Evolutionary conservation across 2,888 invertebrate species (phyloP).

Genomic region (Phragmatobia fuliginosa): DNA sequence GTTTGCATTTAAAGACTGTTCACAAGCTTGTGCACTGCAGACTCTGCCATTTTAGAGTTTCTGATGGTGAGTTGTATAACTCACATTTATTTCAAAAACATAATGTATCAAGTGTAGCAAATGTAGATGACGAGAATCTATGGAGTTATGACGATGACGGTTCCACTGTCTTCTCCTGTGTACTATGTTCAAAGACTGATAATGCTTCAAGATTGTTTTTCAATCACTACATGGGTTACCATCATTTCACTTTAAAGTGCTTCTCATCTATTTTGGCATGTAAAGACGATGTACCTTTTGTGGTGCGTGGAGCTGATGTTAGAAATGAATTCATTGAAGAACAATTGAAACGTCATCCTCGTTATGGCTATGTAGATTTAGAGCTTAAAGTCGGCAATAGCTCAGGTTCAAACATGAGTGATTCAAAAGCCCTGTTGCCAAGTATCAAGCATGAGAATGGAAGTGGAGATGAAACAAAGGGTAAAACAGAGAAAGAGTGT

Average conservation of each 20-base stretch:
- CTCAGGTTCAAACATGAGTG: constrained; percentile 38
- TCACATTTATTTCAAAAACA: constrained; percentile 78
- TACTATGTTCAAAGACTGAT: constrained; percentile 73
- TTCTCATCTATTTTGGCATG: constrained; percentile 74
- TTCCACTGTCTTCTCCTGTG: constrained; percentile 67
- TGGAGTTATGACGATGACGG: constrained; percentile 75
- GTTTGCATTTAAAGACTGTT: constrained; percentile 67
- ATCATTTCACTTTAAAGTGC: constrained; percentile 81
- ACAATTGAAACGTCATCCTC: constrained; percentile 65
- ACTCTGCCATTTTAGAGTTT: constrained; percentile 76
- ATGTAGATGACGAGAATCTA: constrained; percentile 65
- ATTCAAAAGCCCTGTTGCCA: constrained; percentile 53
- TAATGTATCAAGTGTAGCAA: constrained; percentile 66
- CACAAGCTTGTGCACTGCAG: constrained; percentile 80
- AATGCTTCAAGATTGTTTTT: constrained; percentile 67
- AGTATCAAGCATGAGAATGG: constrained; percentile 61
- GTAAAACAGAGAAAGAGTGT: constrained; percentile 44
- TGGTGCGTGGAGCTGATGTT: constrained; percentile 75
- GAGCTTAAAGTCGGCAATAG: constrained; percentile 52
- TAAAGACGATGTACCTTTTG: constrained; percentile 70
- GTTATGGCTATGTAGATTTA: constrained; percentile 72
- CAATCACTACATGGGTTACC: constrained; percentile 80
- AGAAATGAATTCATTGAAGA: constrained; percentile 71
- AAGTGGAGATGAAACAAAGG: constrained; percentile 49
- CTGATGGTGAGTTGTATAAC: constrained; percentile 73